Conservation (phyloP, 30 jellyfish, hydroid and myxozoan species). For the Pelagia noctiluca region DNA sequence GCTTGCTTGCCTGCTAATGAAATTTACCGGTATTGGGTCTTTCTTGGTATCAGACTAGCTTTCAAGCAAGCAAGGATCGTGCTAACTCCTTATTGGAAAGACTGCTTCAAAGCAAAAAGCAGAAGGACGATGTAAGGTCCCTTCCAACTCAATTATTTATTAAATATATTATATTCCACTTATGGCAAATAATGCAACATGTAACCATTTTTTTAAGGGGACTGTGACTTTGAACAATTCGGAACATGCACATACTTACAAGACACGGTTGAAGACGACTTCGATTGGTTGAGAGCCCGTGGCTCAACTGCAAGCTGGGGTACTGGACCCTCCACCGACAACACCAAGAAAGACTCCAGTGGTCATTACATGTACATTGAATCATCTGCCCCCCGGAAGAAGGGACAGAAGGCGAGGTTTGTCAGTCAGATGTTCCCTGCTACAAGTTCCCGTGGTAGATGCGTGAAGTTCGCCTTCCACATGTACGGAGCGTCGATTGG, state of each 20-base stretch:
- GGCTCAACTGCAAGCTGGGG: conserved; percentile 93
- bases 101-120: no score
- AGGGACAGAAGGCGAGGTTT: conserved; percentile 76
- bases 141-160: no score
- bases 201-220: conserved; percentile 48
- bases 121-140: no score
- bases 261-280: conserved; percentile 76
- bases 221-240: conserved; percentile 84
- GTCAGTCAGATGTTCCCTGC: conserved; percentile 87
- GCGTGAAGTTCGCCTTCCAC: conserved; percentile 90
- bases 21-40: no score
- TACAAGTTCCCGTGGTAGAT: conserved; percentile 78
- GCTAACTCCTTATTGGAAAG: no score
- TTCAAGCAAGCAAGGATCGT: no score
- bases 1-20: background rate
- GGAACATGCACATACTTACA: conserved; percentile 85
- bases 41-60: no score
- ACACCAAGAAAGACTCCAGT: conserved; percentile 78
- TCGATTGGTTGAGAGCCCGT: conserved; percentile 93
- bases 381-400: conserved; percentile 88
- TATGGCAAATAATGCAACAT: background rate
- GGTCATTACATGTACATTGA: conserved; percentile 94
- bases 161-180: no score
- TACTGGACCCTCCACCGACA: conserved; percentile 91
- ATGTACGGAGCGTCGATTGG: conserved; percentile 95